Evolutionary conservation across 2,113 vertebrate genomes (phyloP).

Genomic region (Craseonycteris thonglongyai): DNA sequence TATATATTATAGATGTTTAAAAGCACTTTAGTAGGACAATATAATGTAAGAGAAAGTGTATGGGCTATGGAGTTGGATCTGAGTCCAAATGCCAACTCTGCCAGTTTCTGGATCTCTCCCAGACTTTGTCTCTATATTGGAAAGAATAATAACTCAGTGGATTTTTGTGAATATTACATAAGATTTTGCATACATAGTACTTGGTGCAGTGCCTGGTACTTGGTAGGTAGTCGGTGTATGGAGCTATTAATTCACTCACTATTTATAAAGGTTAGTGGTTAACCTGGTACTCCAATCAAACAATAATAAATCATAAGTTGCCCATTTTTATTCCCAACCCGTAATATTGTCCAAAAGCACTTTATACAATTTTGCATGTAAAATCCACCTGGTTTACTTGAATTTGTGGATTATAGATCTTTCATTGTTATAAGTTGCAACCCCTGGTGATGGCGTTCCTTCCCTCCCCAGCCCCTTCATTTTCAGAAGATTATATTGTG

Average conservation of each 20-base stretch:
- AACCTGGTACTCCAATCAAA: slow-evolving; percentile 27
- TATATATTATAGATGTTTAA: background rate
- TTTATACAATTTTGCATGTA: slow-evolving; percentile 42
- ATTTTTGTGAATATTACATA: background rate
- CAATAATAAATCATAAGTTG: slow-evolving; percentile 55
- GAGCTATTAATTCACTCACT: slow-evolving; percentile 17
- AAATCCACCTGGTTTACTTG: slow-evolving; percentile 45
- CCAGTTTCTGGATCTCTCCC: background rate
- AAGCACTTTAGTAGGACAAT: background rate
- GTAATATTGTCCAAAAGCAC: slow-evolving; percentile 28
- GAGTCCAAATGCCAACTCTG: background rate
- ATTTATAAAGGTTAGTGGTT: slow-evolving; percentile 25
- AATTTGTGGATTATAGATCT: slow-evolving; percentile 11
- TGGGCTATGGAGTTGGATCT: background rate
- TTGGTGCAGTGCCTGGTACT: background rate
- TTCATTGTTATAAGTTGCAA: slow-evolving; percentile 46
- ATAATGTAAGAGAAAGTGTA: background rate
- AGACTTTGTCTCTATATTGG: background rate
- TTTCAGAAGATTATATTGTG: slow-evolving; percentile 46
- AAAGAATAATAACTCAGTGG: background rate
- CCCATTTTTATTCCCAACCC: background rate
- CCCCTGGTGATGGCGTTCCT: slow-evolving; percentile 1
- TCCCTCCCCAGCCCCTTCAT: background rate
- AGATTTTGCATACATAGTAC: background rate
- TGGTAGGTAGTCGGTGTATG: background rate